These are phyloP conservation scores for Chanos chanos DNA, from an alignment of 2,797 vertebrate species.

Conservation along the genomic window DNA sequence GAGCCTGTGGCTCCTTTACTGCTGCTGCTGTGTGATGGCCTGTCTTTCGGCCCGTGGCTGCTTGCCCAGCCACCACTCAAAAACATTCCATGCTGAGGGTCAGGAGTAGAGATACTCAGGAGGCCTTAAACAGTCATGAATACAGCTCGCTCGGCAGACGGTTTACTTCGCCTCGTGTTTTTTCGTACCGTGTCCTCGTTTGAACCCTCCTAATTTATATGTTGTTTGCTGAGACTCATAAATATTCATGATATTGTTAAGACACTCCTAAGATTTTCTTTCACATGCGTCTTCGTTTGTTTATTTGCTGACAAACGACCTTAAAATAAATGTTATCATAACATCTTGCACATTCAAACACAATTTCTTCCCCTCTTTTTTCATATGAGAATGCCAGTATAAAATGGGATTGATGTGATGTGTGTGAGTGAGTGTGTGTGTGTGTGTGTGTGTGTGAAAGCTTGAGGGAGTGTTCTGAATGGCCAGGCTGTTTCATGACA, in stretches of 20 bases:
- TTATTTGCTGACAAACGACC: constrained; percentile 3
- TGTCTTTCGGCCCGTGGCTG: constrained; percentile 61
- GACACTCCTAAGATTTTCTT: too few species aligned
- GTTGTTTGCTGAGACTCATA: too few species aligned
- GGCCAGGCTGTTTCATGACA: constrained; percentile 31
- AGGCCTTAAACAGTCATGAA: constrained; percentile 42
- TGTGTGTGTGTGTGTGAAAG: background rate
- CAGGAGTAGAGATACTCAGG: constrained; percentile 57
- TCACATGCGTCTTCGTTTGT: too few species aligned
- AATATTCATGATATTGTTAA: too few species aligned
- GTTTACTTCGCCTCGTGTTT: constrained; percentile 19
- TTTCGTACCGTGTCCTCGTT: background rate
- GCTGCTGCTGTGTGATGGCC: constrained; percentile 46
- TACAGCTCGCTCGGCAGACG: constrained; percentile 4
- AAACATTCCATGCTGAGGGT: constrained; percentile 66
- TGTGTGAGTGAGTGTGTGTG: constrained; percentile 14
- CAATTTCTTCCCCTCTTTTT: too few species aligned
- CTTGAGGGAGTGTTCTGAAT: background rate
- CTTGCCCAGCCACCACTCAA: constrained; percentile 65
- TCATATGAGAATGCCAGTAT: too few species aligned
- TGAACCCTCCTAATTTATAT: too few species aligned
- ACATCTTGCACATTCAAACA: too few species aligned
- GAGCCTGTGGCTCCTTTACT: constrained; percentile 46
- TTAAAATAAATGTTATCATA: too few species aligned
- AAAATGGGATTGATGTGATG: too few species aligned